A percentile compares a stretch with the other conserved stretches of the same genome.
Conservation (phyloP, 2,797 vertebrate species). For the Argyrosomus regius region DNA sequence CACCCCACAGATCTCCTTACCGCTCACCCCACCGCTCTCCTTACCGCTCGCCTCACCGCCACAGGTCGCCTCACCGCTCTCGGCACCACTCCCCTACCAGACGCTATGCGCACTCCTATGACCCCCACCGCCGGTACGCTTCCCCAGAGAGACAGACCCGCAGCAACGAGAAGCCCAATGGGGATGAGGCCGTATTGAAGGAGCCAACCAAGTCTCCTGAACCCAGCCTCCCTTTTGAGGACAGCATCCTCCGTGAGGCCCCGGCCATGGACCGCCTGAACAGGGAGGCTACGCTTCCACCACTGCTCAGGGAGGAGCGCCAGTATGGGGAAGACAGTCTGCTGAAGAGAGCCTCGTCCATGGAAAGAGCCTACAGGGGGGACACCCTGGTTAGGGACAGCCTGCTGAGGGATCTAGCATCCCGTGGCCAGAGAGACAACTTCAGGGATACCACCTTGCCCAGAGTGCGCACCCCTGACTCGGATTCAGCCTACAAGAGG, state of each 20-base stretch:
- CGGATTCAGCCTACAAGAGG: constrained; percentile 77
- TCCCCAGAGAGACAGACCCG: constrained; percentile 55
- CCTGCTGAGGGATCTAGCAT: constrained; percentile 64
- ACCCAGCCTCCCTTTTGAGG: constrained; percentile 63
- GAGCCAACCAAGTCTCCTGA: constrained; percentile 66
- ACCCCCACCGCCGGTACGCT: constrained; percentile 84
- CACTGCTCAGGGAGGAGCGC: constrained; percentile 52
- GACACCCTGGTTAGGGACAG: constrained; percentile 70
- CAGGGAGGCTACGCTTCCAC: constrained; percentile 62
- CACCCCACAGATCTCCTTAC: constrained; percentile 80
- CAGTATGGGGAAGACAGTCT: constrained; percentile 69
- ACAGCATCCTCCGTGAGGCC: constrained; percentile 73
- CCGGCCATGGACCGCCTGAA: constrained; percentile 74
- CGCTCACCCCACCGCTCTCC: constrained; percentile 79
- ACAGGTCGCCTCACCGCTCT: constrained; percentile 84
- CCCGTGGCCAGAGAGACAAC: constrained; percentile 55
- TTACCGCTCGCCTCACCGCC: constrained; percentile 81
- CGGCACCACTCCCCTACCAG: constrained; percentile 85
- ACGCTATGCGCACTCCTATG: constrained; percentile 70
- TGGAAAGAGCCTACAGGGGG: constrained; percentile 70
- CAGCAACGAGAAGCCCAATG: constrained; percentile 71
- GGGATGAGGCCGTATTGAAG: constrained; percentile 58
- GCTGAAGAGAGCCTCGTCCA: constrained; percentile 67
- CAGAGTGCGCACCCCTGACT: constrained; percentile 79
- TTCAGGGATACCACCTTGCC: constrained; percentile 72